Evolutionary conservation across 2,113 vertebrate species (phyloP).

Genomic region (Lipotes vexillifer): DNA sequence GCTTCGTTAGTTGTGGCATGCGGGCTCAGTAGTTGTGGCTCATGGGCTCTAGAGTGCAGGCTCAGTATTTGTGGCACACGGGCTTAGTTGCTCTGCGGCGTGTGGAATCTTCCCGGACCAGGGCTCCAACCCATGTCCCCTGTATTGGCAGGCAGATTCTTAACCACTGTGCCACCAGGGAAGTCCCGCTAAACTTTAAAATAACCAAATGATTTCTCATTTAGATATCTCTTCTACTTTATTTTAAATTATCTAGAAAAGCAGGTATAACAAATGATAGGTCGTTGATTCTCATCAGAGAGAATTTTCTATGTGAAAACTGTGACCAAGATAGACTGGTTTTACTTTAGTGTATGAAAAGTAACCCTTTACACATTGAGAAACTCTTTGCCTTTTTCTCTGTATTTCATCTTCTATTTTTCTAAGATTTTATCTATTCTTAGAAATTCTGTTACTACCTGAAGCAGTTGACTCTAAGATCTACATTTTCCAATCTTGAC

Average conservation of each 20-base stretch:
- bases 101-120: background rate
- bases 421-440: background rate
- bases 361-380: background rate
- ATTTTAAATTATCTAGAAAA: background rate
- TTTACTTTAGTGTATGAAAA: background rate
- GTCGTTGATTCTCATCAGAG: background rate
- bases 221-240: background rate
- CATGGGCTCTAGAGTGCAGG: too few relatives aligned
- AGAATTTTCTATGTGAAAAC: background rate
- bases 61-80: too few relatives aligned
- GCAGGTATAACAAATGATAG: background rate
- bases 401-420: background rate
- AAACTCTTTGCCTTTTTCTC: background rate
- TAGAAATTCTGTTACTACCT: background rate
- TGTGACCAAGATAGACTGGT: background rate
- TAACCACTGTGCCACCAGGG: background rate
- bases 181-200: background rate
- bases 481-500: background rate
- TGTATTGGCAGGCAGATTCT: background rate
- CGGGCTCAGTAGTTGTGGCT: too few relatives aligned
- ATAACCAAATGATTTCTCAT: background rate
- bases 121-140: background rate
- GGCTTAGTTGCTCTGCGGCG: background rate
- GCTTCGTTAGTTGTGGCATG: too few relatives aligned
- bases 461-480: background rate